Base-by-base conservation (phyloP, 1,140 invertebrate species). In the Mactra quadrangularis region DNA sequence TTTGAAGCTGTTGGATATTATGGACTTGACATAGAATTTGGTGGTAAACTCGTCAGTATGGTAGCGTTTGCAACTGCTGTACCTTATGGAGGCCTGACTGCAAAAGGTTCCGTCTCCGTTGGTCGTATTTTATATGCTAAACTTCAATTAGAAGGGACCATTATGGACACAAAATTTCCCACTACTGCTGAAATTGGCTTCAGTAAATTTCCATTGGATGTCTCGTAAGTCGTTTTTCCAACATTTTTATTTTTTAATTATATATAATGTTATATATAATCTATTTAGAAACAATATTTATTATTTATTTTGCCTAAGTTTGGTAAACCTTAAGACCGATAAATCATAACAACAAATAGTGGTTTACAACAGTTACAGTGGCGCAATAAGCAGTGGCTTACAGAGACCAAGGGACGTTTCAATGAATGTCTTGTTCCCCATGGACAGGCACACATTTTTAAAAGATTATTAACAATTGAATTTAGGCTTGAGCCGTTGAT, bases 191-290 rank as follows among this genome's bases (percentile, higher is more conserved):
- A 82, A 47, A 64, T 85, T 19, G 62, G 35, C n/a, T 86, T 86
- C 59, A 71, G 70, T 15, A 82, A 84, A 33, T 86, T 86, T 66
- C 85, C 85, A 31, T 45, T 86, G 52, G 82, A 74, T 59, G 53
- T 86, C 17, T 45, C 27, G 81, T 86, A 64, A 83, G 85, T 85
- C 4, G n/a, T n/a, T n/a, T n/a, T n/a, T n/a, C n/a, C n/a, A n/a
- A n/a, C n/a, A n/a, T n/a, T n/a, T n/a, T 85, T 3, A 3, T 64
- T 6, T 41, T 41, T 41, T 6, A 15, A 41, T 6, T 41, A 41
- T 41, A n/a, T n/a, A n/a, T n/a, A n/a, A 41, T 41, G 6, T 7
- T 15, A 7, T 41, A 7, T 15, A 41, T 41, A 15, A 41, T 41
- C 15, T 41, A 15, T 41, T 41, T 41, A 7, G 38, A 41, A 15